Evolutionary conservation across 1,140 invertebrate species (phyloP), one percentile per base, ranked within the genome.

Genomic region (Philotrypesis tridentata): DNA sequence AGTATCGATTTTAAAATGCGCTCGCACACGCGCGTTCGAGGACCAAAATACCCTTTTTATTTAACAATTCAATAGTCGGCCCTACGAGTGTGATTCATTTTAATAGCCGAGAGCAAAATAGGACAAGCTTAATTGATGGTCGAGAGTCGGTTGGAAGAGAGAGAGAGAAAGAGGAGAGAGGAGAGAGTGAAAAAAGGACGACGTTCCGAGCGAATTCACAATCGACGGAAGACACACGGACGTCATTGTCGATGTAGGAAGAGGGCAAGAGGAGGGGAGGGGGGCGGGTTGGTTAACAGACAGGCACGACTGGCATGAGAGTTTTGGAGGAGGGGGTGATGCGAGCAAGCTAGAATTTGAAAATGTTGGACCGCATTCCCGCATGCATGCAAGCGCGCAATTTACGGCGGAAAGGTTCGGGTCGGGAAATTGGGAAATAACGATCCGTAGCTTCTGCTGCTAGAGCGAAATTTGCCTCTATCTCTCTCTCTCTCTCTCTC

Each of bases 381-480:
- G 14, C 33, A 67, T 67, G 63, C 63, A 77, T 21, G 60, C 74
- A n/a, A 76, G 75, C 31, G 31, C n/a, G 40, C 77, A 79, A 79
- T 70, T 79, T 79, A 74, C 72, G 40, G 65, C 61, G 31, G 65
- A 43, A 25, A 65, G 75, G 68, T 27, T 37, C 33, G 70, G 55
- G 48, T 33, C n/a, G 61, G 73, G 78, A 83, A 85, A 85, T 86
- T 84, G 84, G 79, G 71, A 82, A 85, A 82, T 84, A 84, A 84
- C 84, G 84, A 86, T 83, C 83, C 71, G 40, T 55, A 14, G 48
- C 48, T 55, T 55, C 48, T 55, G 48, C 48, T 48, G 43, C 43
- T 21, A 17, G 48, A n/a, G 21, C 48, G 21, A n/a, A 55, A 55
- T 55, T 55, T 17, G 48, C 48, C 21, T n/a, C 40, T 43, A 43